Evolutionary conservation across 2,797 vertebrate species (phyloP), one percentile per base, ranked within the genome.

Genomic region (Nyctalus aviator): DNA sequence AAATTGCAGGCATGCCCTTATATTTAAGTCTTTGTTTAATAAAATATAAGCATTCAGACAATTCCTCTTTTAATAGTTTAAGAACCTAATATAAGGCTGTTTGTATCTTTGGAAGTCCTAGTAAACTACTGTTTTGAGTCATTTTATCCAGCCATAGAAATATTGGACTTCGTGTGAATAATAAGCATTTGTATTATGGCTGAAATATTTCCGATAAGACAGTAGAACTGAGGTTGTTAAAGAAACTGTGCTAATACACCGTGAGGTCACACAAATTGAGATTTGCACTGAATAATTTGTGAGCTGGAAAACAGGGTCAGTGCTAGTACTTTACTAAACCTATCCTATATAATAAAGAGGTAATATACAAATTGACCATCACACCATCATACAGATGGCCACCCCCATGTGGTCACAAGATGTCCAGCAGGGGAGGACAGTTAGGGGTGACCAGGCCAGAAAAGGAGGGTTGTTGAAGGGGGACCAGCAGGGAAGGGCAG

Each of bases 191-290:
- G 41, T n/a, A 25, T 17, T 46, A 75, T 59, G 44, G 8, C 32
- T 79, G 78, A 81, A 81, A 41, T 91, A 88, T 69, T 93, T 94
- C 48, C 9, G 17, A 37, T 75, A 53, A 78, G 27, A 88, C 21
- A n/a, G 17, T 41, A 57, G 23, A 7, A 12, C 7, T 77, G 32
- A 66, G 18, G 5, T 79, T 90, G 41, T 77, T 53, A 88, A 57
- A 9, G 30, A 66, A 85, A 14, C 21, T 88, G 20, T 87, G 32
- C 32, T 3, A 1, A 37, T 71, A 71, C 55, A 21, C 8, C 66
- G 25, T 75, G 44, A 69, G 64, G 15, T 30, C 46, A 50, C 25
- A 69, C 3, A 78, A 3, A 75, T 3, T 91, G 17, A 88, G 27
- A 64, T 88, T 90, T 92, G 13, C 37, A 50, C 6, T 48, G 14